Evolutionary conservation across 1,140 invertebrate genomes (phyloP), one percentile per base, ranked within the genome.

Genomic region (Lordiphosa mommai): DNA sequence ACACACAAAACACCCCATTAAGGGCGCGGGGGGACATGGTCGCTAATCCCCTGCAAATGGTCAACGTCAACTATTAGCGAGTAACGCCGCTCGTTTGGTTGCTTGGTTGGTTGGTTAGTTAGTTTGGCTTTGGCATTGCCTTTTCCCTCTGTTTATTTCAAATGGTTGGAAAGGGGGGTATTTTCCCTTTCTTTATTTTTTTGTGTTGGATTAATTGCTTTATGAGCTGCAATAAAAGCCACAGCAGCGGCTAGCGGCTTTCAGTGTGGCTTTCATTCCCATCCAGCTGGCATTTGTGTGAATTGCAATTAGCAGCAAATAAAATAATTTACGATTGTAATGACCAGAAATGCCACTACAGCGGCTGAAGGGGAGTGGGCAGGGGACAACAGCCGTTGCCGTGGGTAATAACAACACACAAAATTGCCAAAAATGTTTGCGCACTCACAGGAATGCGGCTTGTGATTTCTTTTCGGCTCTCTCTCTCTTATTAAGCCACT

Each of bases 231-330:
- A 80, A 80, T 82, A 76, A 82, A 74, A 61, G 77, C 55, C 48
- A 32, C 49, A 63, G 8, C 12, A n/a, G 6, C 17, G 2, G 29
- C n/a, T 2, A 16, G 6, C 20, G 8, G 6, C 32, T 46, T 29
- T 48, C 32, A 12, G 5, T 34, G 46, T 32, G 17, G 30, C 16
- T 9, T 13, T 9, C 30, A 20, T 43, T 36, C 37, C 29, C 13
- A 29, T 23, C 41, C 44, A 41, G 49, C 43, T 74, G 70, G 60
- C 61, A 60, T 76, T 73, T 72, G n/a, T 59, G 72, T 70, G 72
- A 69, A 84, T 79, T 84, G 77, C 77, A 84, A 84, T 84, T 84
- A 84, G 77, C 77, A 84, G 77, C 72, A 84, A 84, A 84, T 84
- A 84, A 84, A 84, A 84, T 84, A 84, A 84, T 84, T 84, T 84